These are phyloP conservation scores for Spilogale gracilis DNA, from an alignment of 2,113 vertebrate species.

Conservation along the genomic window DNA sequence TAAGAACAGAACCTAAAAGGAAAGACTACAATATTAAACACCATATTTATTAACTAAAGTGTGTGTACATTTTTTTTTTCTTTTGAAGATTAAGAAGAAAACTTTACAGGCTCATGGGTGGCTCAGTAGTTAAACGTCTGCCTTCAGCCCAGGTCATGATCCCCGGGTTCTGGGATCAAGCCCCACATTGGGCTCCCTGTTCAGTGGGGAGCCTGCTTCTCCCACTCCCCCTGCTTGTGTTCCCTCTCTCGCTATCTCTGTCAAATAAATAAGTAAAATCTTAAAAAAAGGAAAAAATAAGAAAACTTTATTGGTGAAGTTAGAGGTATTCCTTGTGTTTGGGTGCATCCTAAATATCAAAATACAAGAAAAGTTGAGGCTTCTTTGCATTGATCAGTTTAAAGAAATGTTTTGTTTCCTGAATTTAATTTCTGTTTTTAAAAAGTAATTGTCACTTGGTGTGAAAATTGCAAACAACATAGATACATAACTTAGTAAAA, in stretches of 20 bases:
- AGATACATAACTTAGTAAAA: background rate
- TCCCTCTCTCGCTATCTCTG: no score
- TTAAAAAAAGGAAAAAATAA: no score
- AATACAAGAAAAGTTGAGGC: background rate
- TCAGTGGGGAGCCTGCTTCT: no score
- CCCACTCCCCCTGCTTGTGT: no score
- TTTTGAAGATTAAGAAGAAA: no score
- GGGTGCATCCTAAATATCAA: background rate
- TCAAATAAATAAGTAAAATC: no score
- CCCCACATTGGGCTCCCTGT: no score
- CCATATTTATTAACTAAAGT: background rate
- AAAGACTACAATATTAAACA: conserved; percentile 25
- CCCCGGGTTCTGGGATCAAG: no score
- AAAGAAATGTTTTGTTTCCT: conserved; percentile 2
- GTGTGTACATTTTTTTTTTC: background rate
- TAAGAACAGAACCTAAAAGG: background rate
- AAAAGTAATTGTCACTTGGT: background rate
- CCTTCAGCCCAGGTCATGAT: no score
- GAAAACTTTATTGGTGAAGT: background rate
- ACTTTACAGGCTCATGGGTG: no score
- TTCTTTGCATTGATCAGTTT: background rate
- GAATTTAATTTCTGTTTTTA: background rate
- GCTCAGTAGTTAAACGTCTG: no score
- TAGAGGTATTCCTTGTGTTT: background rate
- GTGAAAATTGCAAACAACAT: background rate